Evolutionary conservation across 2,113 vertebrate species (phyloP), one percentile per base, ranked within the genome.

Genomic region (Cyrtonyx montezumae): DNA sequence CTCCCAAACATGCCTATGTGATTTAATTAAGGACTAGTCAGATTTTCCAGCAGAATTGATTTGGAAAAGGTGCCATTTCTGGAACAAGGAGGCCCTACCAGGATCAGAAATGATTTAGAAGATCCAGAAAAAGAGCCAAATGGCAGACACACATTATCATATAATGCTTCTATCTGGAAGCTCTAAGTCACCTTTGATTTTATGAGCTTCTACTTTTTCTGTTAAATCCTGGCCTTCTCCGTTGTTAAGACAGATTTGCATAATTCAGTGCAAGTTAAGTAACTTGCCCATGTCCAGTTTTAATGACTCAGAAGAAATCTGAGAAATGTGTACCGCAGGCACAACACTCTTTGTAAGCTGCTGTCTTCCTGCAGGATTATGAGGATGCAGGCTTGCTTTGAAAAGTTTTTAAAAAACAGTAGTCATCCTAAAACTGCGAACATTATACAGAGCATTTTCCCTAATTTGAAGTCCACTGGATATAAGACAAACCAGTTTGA

Each of bases 41-140:
- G 34, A 79, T 91, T 84, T 95, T 82, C 83, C 69, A 20, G 71
- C 37, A 61, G 69, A 43, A 58, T 42, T 91, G 66, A 25, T n/a
- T 70, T 59, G 80, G 78, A 94, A 71, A 87, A 92, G 58, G 22
- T 63, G 68, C 70, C 16, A 2, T 40, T 96, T 90, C 81, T 92
- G 69, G 56, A 93, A 28, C 11, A n/a, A 66, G 48, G 85, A 34
- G 66, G 32, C 32, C 79, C 25, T 94, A 61, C 32, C 25, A 53
- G 23, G 78, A 36, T 56, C 89, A 34, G 17, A 68, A 90, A 83
- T 95, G 93, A 96, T 87, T 96, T 81, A 96, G 78, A 94, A 93
- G 69, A 88, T 66, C 82, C 42, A 2, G 66, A 84, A 88, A 82
- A 93, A 93, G 62, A 92, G 86, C 93, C 94, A 95, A 68, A 76